Conservation (phyloP, 2,888 invertebrate species). For the Calameuta idolon region DNA sequence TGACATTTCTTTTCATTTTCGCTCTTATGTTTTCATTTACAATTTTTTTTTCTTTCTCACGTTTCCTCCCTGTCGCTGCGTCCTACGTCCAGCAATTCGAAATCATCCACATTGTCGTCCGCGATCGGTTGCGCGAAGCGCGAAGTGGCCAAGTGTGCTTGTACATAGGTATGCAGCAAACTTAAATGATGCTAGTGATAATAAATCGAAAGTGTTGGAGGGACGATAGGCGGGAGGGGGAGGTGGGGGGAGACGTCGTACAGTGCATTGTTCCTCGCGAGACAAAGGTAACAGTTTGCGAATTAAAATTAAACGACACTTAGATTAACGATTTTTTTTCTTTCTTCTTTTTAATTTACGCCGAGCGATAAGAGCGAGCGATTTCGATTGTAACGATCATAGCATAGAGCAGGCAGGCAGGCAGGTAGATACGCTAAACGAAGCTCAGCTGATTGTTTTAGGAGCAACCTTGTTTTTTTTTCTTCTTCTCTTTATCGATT, state of each 20-base stretch:
- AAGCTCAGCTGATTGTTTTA: constrained; percentile 65
- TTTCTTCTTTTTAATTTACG: constrained; percentile 24
- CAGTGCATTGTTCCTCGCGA: not conserved
- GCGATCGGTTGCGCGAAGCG: no score
- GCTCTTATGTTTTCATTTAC: constrained; percentile 30
- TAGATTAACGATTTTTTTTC: constrained; percentile 25
- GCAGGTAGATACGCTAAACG: constrained; percentile 51
- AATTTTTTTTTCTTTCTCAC: constrained; percentile 25
- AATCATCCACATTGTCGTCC: no score
- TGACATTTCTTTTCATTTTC: constrained; percentile 23
- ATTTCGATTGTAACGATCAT: not conserved
- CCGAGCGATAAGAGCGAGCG: not conserved
- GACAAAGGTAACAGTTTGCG: no score
- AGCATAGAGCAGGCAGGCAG: constrained; percentile 5
- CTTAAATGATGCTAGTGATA: no score
- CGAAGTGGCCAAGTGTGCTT: no score
- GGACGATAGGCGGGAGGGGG: no score
- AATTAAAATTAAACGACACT: not conserved
- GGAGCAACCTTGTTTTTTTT: constrained; percentile 43
- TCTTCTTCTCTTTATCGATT: not conserved
- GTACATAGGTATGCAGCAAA: no score
- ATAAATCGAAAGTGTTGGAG: no score
- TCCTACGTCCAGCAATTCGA: no score
- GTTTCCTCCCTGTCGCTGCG: constrained; percentile 9
- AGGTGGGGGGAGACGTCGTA: constrained; percentile 20